These are phyloP conservation scores for Decapterus maruadsi DNA, from an alignment of 2,797 vertebrate species.

Conservation along the genomic window DNA sequence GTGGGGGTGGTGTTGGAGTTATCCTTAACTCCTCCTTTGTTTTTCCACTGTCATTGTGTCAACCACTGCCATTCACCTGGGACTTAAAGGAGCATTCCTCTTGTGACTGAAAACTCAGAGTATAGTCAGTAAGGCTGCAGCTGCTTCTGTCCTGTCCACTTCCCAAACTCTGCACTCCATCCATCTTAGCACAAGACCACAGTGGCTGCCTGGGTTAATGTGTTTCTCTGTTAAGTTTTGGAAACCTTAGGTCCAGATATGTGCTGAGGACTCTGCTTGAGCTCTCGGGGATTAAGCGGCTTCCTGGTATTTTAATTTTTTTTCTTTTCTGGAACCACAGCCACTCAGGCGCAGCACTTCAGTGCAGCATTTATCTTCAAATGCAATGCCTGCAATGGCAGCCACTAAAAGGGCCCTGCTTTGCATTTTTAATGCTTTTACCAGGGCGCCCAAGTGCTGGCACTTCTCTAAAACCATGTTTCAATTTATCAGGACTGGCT, in stretches of 20 bases:
- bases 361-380: constrained; percentile 83
- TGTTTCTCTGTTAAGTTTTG: constrained; percentile 67
- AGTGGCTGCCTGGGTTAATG: constrained; percentile 70
- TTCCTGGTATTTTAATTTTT: constrained; percentile 54
- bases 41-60: constrained; percentile 68
- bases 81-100: constrained; percentile 36
- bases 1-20: not conserved
- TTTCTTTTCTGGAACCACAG: constrained; percentile 41
- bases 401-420: constrained; percentile 76
- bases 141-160: constrained; percentile 25
- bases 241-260: constrained; percentile 57
- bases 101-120: not conserved
- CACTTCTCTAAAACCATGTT: constrained; percentile 79
- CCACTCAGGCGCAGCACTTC: constrained; percentile 67
- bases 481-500: constrained; percentile 79
- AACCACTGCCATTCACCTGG: constrained; percentile 30
- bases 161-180: constrained; percentile 26
- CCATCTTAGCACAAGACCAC: constrained; percentile 45
- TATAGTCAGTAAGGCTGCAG: constrained; percentile 14
- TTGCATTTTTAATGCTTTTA: constrained; percentile 85
- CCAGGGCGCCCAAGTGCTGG: constrained; percentile 61
- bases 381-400: constrained; percentile 75
- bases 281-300: constrained; percentile 77
- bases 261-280: constrained; percentile 65
- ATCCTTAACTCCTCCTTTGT: constrained; percentile 66